Evolutionary conservation across 2,888 invertebrate species (phyloP).

Genomic region (Autographa gamma): DNA sequence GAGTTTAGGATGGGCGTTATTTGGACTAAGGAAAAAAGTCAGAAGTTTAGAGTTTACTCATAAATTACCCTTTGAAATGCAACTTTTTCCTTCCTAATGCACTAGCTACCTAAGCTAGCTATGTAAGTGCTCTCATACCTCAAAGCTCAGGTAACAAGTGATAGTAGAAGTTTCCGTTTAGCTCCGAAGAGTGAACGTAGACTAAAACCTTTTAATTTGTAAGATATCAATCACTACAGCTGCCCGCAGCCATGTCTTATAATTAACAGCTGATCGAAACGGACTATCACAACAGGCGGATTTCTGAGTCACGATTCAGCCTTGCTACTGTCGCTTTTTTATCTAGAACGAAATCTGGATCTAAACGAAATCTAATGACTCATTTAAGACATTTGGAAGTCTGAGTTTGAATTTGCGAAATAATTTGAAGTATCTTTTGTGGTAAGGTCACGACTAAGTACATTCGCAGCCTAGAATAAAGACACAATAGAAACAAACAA

Average conservation of each 20-base stretch:
- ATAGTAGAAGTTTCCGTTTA: neutral
- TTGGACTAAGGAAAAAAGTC: too few species aligned
- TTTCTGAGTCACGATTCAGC: conserved; percentile 46
- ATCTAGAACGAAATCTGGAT: conserved; percentile 43
- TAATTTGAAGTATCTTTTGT: conserved; percentile 26
- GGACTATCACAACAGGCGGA: conserved; percentile 31
- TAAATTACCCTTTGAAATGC: too few species aligned
- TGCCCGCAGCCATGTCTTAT: conserved; percentile 16
- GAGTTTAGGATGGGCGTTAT: too few species aligned
- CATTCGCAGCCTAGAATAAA: conserved; percentile 14
- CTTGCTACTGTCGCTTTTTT: conserved; percentile 41
- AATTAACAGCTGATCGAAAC: conserved; percentile 37
- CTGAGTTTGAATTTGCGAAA: conserved; percentile 20
- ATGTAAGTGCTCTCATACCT: neutral
- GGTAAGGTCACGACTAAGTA: neutral
- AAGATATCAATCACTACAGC: conserved; percentile 24
- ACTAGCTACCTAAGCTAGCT: too few species aligned
- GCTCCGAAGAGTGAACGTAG: conserved; percentile 20
- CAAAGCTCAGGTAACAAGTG: neutral
- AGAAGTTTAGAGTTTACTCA: too few species aligned
- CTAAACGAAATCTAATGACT: conserved; percentile 9
- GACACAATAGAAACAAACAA: too few species aligned
- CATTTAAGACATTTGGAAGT: conserved; percentile 5
- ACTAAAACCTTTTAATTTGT: conserved; percentile 10
- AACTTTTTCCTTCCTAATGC: too few species aligned